These are phyloP conservation scores for Junonia oenone DNA, from an alignment of 2,888 invertebrate genomes.

Conservation along the genomic window DNA sequence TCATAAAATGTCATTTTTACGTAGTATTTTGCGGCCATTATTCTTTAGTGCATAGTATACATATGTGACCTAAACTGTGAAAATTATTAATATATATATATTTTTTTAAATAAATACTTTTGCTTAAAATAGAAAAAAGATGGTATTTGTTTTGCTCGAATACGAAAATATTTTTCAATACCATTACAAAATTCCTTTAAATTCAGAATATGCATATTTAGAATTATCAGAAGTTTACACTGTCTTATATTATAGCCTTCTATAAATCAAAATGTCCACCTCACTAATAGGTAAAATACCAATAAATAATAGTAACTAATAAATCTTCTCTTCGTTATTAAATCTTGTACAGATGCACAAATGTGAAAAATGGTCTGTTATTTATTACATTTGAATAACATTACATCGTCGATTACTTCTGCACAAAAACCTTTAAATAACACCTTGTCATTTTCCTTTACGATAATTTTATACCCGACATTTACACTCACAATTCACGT, in stretches of 20 bases:
- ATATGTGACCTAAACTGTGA: too few relatives aligned
- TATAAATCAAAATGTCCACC: not conserved
- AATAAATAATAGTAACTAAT: not conserved
- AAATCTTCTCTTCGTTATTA: not conserved
- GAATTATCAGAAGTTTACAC: too few relatives aligned
- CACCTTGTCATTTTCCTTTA: not conserved
- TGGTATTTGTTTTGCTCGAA: too few relatives aligned
- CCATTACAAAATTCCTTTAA: too few relatives aligned
- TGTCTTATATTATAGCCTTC: not conserved
- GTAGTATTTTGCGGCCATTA: too few relatives aligned
- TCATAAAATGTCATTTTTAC: too few relatives aligned
- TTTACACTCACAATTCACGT: not conserved
- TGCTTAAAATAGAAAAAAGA: too few relatives aligned
- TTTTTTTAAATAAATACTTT: too few relatives aligned
- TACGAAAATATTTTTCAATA: too few relatives aligned
- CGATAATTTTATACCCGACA: constrained; percentile 1
- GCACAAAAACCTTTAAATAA: constrained; percentile 5
- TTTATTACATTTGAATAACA: constrained; percentile 8
- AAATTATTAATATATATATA: too few relatives aligned
- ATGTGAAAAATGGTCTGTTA: not conserved
- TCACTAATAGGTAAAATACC: not conserved
- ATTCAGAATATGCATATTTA: too few relatives aligned
- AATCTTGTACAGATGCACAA: not conserved
- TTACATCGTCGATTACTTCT: not conserved
- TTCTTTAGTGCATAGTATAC: too few relatives aligned